Evolutionary conservation across 2,797 vertebrate species (phyloP), one percentile per base, ranked within the genome.

Genomic region (Phataginus tetradactyla): DNA sequence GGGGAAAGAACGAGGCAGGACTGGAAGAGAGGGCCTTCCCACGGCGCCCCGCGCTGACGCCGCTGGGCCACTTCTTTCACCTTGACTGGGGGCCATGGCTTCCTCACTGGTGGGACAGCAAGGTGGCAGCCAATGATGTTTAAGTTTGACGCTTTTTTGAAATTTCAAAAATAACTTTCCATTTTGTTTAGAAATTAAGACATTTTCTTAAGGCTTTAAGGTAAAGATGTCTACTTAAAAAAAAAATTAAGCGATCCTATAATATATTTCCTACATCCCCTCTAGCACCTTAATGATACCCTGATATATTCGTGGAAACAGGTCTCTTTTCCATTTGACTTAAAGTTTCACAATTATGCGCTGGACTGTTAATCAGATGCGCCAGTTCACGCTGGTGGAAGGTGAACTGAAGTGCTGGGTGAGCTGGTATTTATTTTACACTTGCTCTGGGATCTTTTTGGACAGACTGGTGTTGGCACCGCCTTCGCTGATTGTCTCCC

Each of bases 261-360:
- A 81, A 45, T 39, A 39, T 78, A 84, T 53, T 87, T 75, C 49
- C 13, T 49, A n/a, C 51, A 81, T 39, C 15, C 57, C 71, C 55
- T 86, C 34, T 8, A 20, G 29, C 18, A 64, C 63, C 64, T 92
- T 87, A 14, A 66, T 64, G 89, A 71, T 45, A 32, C 32, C 42
- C 55, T 59, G n/a, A 49, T 32, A 37, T 59, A 55, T 45, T 92
- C 63, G 37, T 3, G 74, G 88, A 71, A 79, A 83, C 53, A 75
- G 57, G 71, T 89, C 20, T 85, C 42, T 94, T 95, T 94, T 78
- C 29, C 71, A 88, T 71, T 87, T 88, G 85, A 95, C 64, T 86
- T 72, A 55, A 78, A 69, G 53, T 96, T 96, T 37, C 20, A 61
- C 69, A 85, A 83, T 83, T 66, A 68, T 39, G 51, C 64, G 37